phyloP scores from a whole-genome alignment of 1,140 invertebrate genomes.

The Wasmannia auropunctata region DNA sequence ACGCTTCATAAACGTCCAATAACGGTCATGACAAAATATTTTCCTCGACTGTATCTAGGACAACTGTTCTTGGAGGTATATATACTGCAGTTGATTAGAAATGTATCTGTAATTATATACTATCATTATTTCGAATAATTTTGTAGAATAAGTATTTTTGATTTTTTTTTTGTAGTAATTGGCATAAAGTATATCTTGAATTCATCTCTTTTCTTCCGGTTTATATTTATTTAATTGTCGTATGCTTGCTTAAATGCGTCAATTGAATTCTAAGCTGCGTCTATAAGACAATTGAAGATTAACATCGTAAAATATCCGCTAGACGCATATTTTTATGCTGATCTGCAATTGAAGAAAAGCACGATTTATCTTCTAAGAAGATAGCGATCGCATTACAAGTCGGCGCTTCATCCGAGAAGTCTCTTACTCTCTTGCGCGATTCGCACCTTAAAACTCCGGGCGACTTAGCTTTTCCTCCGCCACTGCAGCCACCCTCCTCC shows the following conservation, averaged over 20 bases:
- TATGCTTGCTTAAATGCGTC: not conserved
- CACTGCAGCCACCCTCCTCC: conserved; percentile 65
- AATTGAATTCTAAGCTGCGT: not conserved
- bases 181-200: not conserved
- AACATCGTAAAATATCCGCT: not conserved
- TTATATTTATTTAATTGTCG: not conserved
- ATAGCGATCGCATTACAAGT: not conserved
- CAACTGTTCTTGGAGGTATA: not conserved
- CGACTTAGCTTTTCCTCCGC: conserved; percentile 52
- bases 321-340: not conserved
- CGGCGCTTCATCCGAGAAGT: not conserved
- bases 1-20: conserved; percentile 1
- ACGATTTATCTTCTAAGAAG: not conserved
- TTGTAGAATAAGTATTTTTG: not conserved
- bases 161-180: not conserved
- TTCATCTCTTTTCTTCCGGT: not conserved
- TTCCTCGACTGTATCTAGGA: not conserved
- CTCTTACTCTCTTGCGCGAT: not conserved
- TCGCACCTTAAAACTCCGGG: conserved; percentile 53
- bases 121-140: not conserved
- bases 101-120: not conserved
- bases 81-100: not conserved
- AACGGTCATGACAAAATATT: not conserved
- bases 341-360: not conserved
- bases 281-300: not conserved